phyloP scores from a whole-genome alignment of 2,888 invertebrate genomes.

The Arctia plantaginis region DNA sequence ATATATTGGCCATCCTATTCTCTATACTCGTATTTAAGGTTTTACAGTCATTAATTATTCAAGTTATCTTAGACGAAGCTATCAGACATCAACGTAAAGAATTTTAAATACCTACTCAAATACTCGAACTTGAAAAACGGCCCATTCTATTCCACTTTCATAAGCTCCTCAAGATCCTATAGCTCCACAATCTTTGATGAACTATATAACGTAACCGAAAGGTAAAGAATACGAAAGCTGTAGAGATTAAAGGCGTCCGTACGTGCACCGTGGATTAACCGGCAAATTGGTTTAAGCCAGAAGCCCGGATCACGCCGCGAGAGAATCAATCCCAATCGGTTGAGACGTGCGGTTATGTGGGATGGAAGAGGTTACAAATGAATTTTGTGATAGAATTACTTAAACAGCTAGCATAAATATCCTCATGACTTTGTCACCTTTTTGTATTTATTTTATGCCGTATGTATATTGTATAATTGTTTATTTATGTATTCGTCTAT shows the following conservation, averaged over 20 bases:
- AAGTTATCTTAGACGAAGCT: no score
- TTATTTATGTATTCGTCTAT: no score
- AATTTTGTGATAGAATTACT: slow-evolving; percentile 7
- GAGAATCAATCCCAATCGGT: slow-evolving; percentile 76
- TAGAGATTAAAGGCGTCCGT: slow-evolving; percentile 65
- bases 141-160: not conserved
- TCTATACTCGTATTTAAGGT: no score
- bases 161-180: not conserved
- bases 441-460: no score
- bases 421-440: no score
- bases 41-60: no score
- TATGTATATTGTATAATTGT: no score
- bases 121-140: not conserved
- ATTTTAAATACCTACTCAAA: not conserved
- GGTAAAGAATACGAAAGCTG: slow-evolving; percentile 48
- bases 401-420: no score
- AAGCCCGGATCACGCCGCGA: slow-evolving; percentile 62
- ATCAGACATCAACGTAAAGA: no score
- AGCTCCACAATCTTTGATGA: not conserved
- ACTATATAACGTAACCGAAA: slow-evolving; percentile 47
- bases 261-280: slow-evolving; percentile 75
- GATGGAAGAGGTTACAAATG: slow-evolving; percentile 37
- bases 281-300: slow-evolving; percentile 78
- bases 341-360: slow-evolving; percentile 47
- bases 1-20: no score